Base-by-base conservation (phyloP, 2,113 vertebrate species). In the Nymphicus hollandicus region DNA sequence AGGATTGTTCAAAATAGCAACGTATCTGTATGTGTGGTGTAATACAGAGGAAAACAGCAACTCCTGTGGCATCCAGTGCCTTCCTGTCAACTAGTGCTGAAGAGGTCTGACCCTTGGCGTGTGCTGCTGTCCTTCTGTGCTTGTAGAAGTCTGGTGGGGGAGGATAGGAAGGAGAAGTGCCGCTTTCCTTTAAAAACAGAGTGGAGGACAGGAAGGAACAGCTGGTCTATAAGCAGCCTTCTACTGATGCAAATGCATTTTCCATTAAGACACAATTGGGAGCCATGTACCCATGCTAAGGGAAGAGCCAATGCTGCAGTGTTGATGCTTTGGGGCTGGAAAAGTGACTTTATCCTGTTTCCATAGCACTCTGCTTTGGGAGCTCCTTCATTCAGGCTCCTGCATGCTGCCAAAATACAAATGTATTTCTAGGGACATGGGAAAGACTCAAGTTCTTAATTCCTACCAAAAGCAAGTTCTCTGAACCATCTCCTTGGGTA, bases 141-240 rank as follows among this genome's bases (percentile, higher is more conserved):
- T 91, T 50, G 20, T 6, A 88, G 23, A 61, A 37, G 73, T 44
- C 74, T 91, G 84, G 61, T 43, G 33, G 63, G 71, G 83, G 47
- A 87, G 37, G 37, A 85, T 52, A 85, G 91, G 94, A 68, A 74
- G 81, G 71, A 91, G 81, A 84, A 95, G 77, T 29, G 56, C 0
- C 0, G 56, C 70, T 89, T 97, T 95, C 89, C 81, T 95, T 91
- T 72, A 41, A 79, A 96, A 94, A 84, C 89, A 96, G 87, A 91
- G 35, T 2, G 3, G 66, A 90, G 56, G 58, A 69, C 94, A 91
- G 91, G 94, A 97, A 96, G 84, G 89, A 95, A 55, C 87, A 89
- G 77, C 94, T 92, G 61, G 53, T 61, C 25, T 12, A 66, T 52
- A 63, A 92, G 89, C 78, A 87, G 84, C 87, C 81, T 82, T 63